Evolutionary conservation across 2,888 invertebrate genomes (phyloP).

Genomic region (Abrostola triplasia): DNA sequence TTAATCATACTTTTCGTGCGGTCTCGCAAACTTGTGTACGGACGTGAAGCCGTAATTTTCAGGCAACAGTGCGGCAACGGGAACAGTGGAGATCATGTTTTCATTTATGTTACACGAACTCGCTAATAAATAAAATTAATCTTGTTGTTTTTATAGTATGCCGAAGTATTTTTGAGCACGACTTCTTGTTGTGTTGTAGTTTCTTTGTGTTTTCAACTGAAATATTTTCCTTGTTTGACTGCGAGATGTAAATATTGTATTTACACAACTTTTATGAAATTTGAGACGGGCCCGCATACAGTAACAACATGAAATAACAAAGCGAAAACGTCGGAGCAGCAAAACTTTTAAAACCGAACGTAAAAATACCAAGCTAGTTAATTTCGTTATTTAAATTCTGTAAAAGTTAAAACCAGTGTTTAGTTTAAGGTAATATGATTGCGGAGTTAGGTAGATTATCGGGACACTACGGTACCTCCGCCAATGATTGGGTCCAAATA

Average conservation of each 20-base stretch:
- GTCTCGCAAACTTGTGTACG: constrained; percentile 62
- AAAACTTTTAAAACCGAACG: constrained; percentile 31
- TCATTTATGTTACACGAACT: constrained; percentile 50
- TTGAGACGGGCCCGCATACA: background rate
- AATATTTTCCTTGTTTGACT: constrained; percentile 28
- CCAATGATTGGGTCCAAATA: constrained; percentile 73
- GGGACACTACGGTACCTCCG: constrained; percentile 55
- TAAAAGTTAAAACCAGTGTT: constrained; percentile 53
- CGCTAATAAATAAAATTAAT: constrained; percentile 54
- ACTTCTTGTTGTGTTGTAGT: constrained; percentile 24
- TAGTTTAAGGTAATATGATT: constrained; percentile 52
- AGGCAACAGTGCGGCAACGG: constrained; percentile 43
- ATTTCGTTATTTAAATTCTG: constrained; percentile 56
- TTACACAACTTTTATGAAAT: constrained; percentile 5
- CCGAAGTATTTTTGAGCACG: constrained; percentile 41
- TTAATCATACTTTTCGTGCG: constrained; percentile 71
- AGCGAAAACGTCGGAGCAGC: constrained; percentile 15
- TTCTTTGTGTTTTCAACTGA: constrained; percentile 26
- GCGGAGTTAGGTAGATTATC: constrained; percentile 57
- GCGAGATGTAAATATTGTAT: constrained; percentile 7
- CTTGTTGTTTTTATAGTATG: constrained; percentile 48
- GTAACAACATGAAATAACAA: constrained; percentile 10
- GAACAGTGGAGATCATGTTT: constrained; percentile 50
- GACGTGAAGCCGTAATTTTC: constrained; percentile 61
- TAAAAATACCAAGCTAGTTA: constrained; percentile 44